Evolutionary conservation across 2,797 vertebrate genomes (phyloP).

Genomic region (Microctenopoma steveboyesi): DNA sequence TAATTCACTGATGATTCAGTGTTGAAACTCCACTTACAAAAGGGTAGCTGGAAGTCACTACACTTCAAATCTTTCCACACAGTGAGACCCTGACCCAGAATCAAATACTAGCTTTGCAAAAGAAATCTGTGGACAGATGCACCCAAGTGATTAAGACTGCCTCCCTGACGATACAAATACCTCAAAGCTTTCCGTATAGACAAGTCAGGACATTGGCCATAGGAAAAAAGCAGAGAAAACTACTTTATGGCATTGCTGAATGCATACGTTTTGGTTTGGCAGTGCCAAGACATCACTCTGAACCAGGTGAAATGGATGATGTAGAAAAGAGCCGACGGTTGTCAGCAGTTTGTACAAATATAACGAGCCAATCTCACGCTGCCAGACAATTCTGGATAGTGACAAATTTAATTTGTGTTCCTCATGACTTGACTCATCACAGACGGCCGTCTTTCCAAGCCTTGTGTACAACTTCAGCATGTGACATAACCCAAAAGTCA

Average conservation of each 20-base stretch:
- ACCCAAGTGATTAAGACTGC: constrained; percentile 1
- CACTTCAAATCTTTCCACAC: neutral
- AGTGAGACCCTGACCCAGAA: neutral
- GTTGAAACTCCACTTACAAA: constrained; percentile 1
- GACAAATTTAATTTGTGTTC: neutral
- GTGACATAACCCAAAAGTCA: neutral
- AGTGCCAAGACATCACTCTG: constrained; percentile 38
- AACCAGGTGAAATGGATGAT: constrained; percentile 51
- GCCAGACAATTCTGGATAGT: constrained; percentile 1
- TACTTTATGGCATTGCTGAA: constrained; percentile 11
- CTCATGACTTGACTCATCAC: neutral
- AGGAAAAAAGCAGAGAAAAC: neutral
- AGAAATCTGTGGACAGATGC: constrained; percentile 10
- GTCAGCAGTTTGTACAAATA: constrained; percentile 50
- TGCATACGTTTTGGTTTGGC: constrained; percentile 1
- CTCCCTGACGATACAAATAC: neutral
- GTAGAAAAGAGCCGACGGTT: constrained; percentile 26
- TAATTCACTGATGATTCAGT: neutral
- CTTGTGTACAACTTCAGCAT: neutral
- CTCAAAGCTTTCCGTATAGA: neutral
- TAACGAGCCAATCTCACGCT: constrained; percentile 5
- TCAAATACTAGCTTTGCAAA: neutral
- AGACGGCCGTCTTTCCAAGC: no score
- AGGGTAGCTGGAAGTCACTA: neutral
- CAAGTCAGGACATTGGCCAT: neutral